Evolutionary conservation across 1,140 invertebrate genomes (phyloP).

Genomic region (Epicauta chinensis): DNA sequence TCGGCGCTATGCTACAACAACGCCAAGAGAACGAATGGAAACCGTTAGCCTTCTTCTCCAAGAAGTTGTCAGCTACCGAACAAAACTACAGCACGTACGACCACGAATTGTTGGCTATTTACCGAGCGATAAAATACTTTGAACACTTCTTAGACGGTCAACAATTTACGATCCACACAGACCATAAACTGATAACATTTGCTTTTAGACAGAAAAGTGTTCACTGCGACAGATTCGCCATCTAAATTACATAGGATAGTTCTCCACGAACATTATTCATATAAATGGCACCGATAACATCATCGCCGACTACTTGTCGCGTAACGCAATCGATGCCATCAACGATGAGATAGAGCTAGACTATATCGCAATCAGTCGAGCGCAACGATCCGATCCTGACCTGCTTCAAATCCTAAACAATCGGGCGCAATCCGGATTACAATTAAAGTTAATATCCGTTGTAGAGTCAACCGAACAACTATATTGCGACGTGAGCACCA

Average conservation of each 20-base stretch:
- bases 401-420: not conserved
- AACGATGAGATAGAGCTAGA: not conserved
- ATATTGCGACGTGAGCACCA: slow-evolving; percentile 25
- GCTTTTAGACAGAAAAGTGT: slow-evolving; percentile 35
- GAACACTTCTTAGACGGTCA: slow-evolving; percentile 32
- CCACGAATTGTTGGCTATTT: slow-evolving; percentile 36
- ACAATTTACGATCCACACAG: slow-evolving; percentile 39
- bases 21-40: slow-evolving; percentile 2
- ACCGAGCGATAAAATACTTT: slow-evolving; percentile 36
- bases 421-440: not conserved
- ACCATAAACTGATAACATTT: slow-evolving; percentile 43
- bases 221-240: slow-evolving; percentile 34
- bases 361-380: not conserved
- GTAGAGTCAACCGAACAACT: not conserved
- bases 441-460: not conserved
- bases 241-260: slow-evolving; percentile 40
- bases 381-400: not conserved
- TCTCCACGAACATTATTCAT: slow-evolving; percentile 38
- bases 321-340: slow-evolving; percentile 4
- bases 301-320: slow-evolving; percentile 33
- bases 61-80: slow-evolving; percentile 24
- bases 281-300: slow-evolving; percentile 35
- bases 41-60: slow-evolving; percentile 29
- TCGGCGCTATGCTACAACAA: slow-evolving; percentile 35
- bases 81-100: slow-evolving; percentile 34